Conservation (phyloP, 2,113 vertebrate species). For the Ptychochromis oligacanthus region DNA sequence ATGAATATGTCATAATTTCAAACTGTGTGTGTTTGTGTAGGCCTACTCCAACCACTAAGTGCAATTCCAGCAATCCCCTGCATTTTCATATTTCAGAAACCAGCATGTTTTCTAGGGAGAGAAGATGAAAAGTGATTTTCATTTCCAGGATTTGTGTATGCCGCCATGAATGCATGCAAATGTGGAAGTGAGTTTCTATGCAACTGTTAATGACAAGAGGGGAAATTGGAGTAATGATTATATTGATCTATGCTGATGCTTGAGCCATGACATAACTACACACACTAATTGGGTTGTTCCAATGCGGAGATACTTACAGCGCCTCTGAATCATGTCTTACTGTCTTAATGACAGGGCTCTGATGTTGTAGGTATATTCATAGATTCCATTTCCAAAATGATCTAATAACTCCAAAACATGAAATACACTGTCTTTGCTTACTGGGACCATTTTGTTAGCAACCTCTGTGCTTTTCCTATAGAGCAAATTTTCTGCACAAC, state of each 20-base stretch:
- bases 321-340: slow-evolving; percentile 50
- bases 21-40: neutral
- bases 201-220: slow-evolving; percentile 50
- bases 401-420: neutral
- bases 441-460: neutral
- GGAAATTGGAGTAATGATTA: slow-evolving; percentile 70
- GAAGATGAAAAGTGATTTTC: slow-evolving; percentile 18
- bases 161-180: slow-evolving; percentile 32
- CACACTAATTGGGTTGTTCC: slow-evolving; percentile 63
- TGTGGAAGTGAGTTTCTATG: slow-evolving; percentile 32
- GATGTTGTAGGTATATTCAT: neutral
- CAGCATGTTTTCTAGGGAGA: slow-evolving; percentile 11
- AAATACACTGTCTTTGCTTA: neutral
- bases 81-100: slow-evolving; percentile 34
- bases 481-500: neutral
- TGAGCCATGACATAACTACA: slow-evolving; percentile 62
- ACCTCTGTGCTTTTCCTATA: neutral
- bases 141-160: slow-evolving; percentile 5
- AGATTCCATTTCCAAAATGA: neutral
- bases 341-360: slow-evolving; percentile 12
- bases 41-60: slow-evolving; percentile 3
- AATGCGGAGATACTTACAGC: slow-evolving; percentile 46
- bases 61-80: slow-evolving; percentile 19
- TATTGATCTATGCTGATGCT: slow-evolving; percentile 66
- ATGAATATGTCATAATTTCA: slow-evolving; percentile 42